A percentile compares a stretch with the other conserved stretches of the same genome.
phyloP scores from a whole-genome alignment of 2,888 invertebrate genomes.

The Caenorhabditis plicata region DNA sequence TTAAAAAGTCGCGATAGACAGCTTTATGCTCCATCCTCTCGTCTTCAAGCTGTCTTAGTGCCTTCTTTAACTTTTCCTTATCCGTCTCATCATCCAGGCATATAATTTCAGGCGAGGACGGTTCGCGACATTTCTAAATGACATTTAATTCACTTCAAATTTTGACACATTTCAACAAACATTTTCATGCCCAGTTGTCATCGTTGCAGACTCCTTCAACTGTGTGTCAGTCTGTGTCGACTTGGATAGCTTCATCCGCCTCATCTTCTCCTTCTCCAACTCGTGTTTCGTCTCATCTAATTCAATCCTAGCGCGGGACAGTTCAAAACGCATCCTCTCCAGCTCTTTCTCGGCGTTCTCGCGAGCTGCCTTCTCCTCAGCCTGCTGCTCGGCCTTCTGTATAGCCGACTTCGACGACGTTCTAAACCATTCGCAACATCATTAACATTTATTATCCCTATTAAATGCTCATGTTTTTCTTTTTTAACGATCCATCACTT shows the following conservation, averaged over 20 bases:
- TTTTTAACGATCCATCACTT: background rate
- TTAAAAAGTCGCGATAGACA: slow-evolving; percentile 17
- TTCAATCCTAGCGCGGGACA: too few relatives aligned
- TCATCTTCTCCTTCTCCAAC: background rate
- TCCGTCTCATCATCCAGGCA: slow-evolving; percentile 5
- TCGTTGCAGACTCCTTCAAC: background rate
- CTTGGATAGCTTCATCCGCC: too few relatives aligned
- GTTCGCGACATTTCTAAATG: too few relatives aligned
- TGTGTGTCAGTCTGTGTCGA: background rate
- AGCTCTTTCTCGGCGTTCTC: slow-evolving; percentile 2
- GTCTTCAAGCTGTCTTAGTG: slow-evolving; percentile 3
- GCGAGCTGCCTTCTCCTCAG: background rate
- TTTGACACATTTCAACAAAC: background rate
- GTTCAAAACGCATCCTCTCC: background rate
- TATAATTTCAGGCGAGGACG: slow-evolving; percentile 11
- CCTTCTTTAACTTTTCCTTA: background rate
- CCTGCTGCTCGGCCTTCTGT: background rate
- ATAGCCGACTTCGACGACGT: slow-evolving; percentile 1
- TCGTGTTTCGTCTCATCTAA: too few relatives aligned
- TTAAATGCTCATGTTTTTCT: too few relatives aligned
- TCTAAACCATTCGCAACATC: background rate
- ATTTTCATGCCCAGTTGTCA: too few relatives aligned
- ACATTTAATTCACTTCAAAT: too few relatives aligned
- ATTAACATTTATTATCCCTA: too few relatives aligned
- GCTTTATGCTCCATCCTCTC: slow-evolving; percentile 2